Evolutionary conservation across 2,113 vertebrate genomes (phyloP).

Genomic region (Pteronura brasiliensis): DNA sequence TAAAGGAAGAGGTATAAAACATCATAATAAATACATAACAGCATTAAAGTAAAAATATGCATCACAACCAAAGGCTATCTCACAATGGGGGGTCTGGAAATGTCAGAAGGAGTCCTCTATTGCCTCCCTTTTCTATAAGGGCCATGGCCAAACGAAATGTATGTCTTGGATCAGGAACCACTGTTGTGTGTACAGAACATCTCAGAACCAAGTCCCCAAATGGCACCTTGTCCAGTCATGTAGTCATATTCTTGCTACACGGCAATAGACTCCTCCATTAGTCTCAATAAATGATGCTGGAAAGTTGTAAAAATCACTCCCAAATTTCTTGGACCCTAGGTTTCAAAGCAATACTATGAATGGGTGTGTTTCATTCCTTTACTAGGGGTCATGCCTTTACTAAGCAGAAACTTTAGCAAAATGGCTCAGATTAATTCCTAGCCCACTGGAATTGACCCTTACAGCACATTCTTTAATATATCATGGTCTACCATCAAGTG

Average conservation of each 20-base stretch:
- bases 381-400: background rate
- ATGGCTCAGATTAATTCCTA: background rate
- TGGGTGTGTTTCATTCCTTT: background rate
- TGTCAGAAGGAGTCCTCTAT: background rate
- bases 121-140: background rate
- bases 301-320: background rate
- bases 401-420: background rate
- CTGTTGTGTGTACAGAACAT: background rate
- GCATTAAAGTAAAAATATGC: background rate
- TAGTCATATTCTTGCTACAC: background rate
- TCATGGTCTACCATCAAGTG: background rate
- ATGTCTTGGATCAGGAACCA: background rate
- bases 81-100: background rate
- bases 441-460: background rate
- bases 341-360: background rate
- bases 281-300: background rate
- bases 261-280: background rate
- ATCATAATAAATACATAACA: background rate
- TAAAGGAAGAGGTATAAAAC: background rate
- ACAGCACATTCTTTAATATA: background rate
- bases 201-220: background rate
- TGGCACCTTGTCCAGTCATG: background rate
- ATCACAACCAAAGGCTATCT: background rate
- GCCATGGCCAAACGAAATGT: background rate
- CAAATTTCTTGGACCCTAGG: background rate